Conservation (phyloP, 2,888 invertebrate genomes). For the Hymenopus coronatus region DNA sequence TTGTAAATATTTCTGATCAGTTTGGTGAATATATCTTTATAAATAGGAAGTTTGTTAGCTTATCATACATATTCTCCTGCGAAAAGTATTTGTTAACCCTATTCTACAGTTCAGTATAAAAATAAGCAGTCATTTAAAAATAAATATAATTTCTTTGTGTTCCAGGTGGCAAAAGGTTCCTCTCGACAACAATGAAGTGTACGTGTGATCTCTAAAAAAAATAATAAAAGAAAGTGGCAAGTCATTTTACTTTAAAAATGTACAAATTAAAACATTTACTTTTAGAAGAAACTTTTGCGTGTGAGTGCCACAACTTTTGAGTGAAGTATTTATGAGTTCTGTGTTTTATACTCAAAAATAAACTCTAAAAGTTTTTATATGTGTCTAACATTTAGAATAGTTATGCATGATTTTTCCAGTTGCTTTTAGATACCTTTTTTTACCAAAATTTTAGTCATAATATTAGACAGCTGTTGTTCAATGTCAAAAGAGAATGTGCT, state of each 20-base stretch:
- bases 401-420: not conserved
- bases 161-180: not conserved
- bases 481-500: not conserved
- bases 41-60: too few species aligned
- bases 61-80: too few species aligned
- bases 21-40: too few species aligned
- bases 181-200: not conserved
- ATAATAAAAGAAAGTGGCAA: not conserved
- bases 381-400: not conserved
- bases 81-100: too few species aligned
- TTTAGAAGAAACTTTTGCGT: not conserved
- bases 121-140: too few species aligned
- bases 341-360: not conserved
- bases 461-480: not conserved
- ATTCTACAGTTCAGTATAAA: too few species aligned
- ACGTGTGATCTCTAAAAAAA: not conserved
- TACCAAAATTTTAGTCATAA: not conserved
- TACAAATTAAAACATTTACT: not conserved
- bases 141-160: not conserved
- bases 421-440: not conserved
- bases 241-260: not conserved
- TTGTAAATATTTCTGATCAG: too few species aligned
- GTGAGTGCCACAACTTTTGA: not conserved
- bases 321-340: not conserved
- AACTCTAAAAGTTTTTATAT: not conserved